A percentile compares a stretch with the other conserved stretches of the same genome.
Evolutionary conservation across 2,888 invertebrate species (phyloP).

Genomic region (Andrena bicolor): DNA sequence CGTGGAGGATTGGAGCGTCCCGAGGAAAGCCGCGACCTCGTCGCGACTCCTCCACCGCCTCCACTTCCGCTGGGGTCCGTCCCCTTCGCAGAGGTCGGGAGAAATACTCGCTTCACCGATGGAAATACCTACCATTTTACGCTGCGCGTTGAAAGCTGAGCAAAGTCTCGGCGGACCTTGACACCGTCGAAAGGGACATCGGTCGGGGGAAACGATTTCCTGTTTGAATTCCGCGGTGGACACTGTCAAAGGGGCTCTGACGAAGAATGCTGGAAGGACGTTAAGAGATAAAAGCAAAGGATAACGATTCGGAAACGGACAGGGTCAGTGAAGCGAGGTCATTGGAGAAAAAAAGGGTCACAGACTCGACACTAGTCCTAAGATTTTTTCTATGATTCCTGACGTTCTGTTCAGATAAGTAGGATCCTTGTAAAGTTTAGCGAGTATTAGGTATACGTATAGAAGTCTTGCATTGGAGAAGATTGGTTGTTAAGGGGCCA

Average conservation of each 20-base stretch:
- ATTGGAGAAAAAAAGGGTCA: neutral
- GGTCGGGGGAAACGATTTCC: neutral
- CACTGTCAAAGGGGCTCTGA: neutral
- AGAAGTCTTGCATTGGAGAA: too few species aligned
- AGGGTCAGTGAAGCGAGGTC: neutral
- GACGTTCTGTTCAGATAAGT: neutral
- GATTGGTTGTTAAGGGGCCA: too few species aligned
- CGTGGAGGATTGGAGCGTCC: constrained; percentile 3
- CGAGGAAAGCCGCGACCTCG: constrained; percentile 21
- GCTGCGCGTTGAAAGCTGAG: too few species aligned
- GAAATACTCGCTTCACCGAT: neutral
- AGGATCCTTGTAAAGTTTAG: too few species aligned
- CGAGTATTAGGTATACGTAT: too few species aligned
- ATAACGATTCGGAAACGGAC: neutral
- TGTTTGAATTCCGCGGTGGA: neutral
- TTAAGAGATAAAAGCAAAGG: neutral
- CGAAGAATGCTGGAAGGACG: neutral
- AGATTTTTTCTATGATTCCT: neutral
- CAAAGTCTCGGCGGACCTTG: too few species aligned
- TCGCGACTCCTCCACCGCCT: constrained; percentile 4
- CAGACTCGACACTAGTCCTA: neutral
- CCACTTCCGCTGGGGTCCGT: neutral
- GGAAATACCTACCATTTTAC: neutral
- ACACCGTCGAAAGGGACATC: too few species aligned
- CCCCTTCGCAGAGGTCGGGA: neutral